Percentiles rank a stretch among this genome's conserved stretches.
phyloP scores from a whole-genome alignment of 2,797 vertebrate genomes.

The Apogon talboti region DNA sequence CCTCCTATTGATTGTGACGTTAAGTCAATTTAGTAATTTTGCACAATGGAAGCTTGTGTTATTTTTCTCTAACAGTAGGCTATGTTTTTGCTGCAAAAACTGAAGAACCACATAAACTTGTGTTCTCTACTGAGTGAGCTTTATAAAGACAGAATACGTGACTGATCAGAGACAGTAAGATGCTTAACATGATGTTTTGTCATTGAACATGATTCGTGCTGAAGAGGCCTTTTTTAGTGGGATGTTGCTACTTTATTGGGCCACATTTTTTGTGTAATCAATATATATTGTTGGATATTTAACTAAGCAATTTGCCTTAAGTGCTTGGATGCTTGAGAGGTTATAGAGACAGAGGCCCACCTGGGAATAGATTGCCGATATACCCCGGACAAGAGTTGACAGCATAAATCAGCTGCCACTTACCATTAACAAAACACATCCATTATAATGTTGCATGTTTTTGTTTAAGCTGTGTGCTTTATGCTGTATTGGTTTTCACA shows the following conservation, averaged over 20 bases:
- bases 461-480: conserved; percentile 50
- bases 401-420: conserved; percentile 70
- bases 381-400: conserved; percentile 61
- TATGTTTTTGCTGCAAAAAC: conserved; percentile 17
- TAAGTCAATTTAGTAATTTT: conserved; percentile 63
- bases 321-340: conserved; percentile 60
- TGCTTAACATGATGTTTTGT: neutral
- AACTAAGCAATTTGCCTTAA: conserved; percentile 76
- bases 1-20: conserved; percentile 41
- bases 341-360: conserved; percentile 51
- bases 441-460: conserved; percentile 53
- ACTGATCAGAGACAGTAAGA: conserved; percentile 11
- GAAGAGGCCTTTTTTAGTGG: conserved; percentile 9
- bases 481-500: conserved; percentile 60
- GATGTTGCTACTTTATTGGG: conserved; percentile 50
- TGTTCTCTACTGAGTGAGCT: conserved; percentile 20
- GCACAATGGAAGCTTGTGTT: neutral
- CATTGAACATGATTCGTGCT: conserved; percentile 5
- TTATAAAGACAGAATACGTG: conserved; percentile 16
- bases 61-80: no score
- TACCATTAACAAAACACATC: conserved; percentile 65
- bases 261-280: conserved; percentile 66
- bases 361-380: conserved; percentile 74
- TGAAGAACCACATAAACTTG: conserved; percentile 28
- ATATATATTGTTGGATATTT: conserved; percentile 77